A percentile compares a stretch with the other conserved stretches of the same genome.
These are phyloP conservation scores for Dexiosoma caninum DNA, from an alignment of 2,888 invertebrate species.

Conservation along the genomic window DNA sequence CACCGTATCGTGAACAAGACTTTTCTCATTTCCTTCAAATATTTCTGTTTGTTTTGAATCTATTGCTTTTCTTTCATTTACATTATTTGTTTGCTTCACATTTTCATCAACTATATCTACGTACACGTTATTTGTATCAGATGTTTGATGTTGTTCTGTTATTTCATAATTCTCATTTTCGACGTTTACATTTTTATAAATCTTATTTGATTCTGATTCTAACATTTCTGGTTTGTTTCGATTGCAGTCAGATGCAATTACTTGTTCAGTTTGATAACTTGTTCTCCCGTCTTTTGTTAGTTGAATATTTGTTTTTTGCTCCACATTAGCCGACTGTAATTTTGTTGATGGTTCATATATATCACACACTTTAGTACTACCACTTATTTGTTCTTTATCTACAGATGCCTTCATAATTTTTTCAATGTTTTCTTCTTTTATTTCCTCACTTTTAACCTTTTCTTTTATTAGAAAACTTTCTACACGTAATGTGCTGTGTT, in stretches of 20 bases:
- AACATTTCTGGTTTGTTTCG: not conserved
- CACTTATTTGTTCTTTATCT: not conserved
- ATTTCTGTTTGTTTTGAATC: not conserved
- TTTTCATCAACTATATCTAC: not conserved
- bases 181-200: not conserved
- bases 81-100: not conserved
- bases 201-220: not conserved
- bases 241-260: not conserved
- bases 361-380: not conserved
- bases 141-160: not conserved
- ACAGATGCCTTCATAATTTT: not conserved
- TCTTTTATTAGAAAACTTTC: slow-evolving; percentile 4
- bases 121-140: not conserved
- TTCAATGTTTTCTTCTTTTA: slow-evolving; percentile 1
- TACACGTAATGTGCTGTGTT: not conserved
- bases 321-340: not conserved
- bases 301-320: not conserved
- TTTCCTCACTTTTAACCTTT: slow-evolving; percentile 10
- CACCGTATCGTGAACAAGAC: not conserved
- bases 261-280: not conserved
- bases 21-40: not conserved
- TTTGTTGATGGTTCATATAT: not conserved
- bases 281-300: not conserved
- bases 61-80: not conserved
- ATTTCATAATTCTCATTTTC: not conserved